phyloP scores from a whole-genome alignment of 2,797 vertebrate species.

The Phoeniculus purpureus region DNA sequence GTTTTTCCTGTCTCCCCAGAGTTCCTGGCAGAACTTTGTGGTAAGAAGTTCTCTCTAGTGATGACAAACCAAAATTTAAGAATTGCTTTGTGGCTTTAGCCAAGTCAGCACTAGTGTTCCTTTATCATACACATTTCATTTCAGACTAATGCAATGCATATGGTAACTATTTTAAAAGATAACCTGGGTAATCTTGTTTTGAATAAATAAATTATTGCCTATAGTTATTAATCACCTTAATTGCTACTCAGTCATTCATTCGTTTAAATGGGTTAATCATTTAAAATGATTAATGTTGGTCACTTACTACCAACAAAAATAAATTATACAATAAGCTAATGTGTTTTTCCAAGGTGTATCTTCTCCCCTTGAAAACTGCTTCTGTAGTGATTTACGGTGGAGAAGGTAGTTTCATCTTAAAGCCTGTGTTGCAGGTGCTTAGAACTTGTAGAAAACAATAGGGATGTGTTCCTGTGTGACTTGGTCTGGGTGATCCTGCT shows the following conservation, averaged over 20 bases:
- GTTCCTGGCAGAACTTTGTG: neutral
- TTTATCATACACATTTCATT: neutral
- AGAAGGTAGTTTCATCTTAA: no score
- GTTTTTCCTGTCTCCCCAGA: neutral
- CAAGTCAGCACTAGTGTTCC: neutral
- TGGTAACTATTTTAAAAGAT: neutral
- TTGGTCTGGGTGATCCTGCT: no score
- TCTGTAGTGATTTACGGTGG: no score
- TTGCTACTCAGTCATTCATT: neutral
- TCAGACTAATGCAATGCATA: neutral
- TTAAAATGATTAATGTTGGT: neutral
- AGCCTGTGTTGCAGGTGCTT: no score
- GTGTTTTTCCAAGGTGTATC: slow-evolving; percentile 17
- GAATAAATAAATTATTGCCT: neutral
- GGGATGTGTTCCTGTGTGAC: no score
- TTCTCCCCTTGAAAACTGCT: slow-evolving; percentile 29
- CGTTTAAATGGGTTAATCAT: neutral
- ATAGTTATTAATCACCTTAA: neutral
- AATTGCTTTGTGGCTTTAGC: neutral
- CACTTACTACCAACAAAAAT: neutral
- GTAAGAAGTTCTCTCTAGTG: neutral
- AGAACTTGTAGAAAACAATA: no score
- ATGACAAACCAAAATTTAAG: neutral
- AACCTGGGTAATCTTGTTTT: neutral
- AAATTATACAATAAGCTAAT: neutral